Conservation (phyloP, 2,113 vertebrate species). For the Leptodactylus fuscus region DNA sequence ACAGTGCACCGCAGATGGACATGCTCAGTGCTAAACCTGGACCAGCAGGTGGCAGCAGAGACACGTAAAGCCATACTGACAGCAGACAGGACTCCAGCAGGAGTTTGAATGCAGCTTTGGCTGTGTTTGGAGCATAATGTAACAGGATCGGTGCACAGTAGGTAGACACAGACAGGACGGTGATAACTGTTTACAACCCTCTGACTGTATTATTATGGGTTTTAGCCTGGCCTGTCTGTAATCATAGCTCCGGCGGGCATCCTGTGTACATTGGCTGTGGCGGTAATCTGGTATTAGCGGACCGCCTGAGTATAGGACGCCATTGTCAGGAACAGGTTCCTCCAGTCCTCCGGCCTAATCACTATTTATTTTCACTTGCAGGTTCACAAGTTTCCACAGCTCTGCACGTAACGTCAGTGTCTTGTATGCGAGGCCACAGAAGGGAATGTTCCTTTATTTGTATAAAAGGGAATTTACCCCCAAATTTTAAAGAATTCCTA, state of each 20-base stretch:
- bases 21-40: neutral
- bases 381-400: slow-evolving; percentile 16
- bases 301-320: neutral
- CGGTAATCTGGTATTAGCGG: slow-evolving; percentile 1
- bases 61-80: neutral
- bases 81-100: neutral
- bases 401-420: neutral
- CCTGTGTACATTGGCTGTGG: slow-evolving; percentile 2
- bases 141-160: neutral
- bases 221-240: neutral
- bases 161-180: neutral
- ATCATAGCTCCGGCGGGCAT: neutral
- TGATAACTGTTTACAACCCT: neutral
- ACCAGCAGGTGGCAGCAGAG: neutral
- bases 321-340: slow-evolving; percentile 35
- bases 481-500: neutral
- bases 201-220: neutral
- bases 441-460: neutral
- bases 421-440: neutral
- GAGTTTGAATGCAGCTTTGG: neutral
- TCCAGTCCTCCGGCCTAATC: neutral
- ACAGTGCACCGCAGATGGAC: neutral
- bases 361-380: slow-evolving; percentile 10
- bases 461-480: neutral
- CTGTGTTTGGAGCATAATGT: neutral